A percentile compares a stretch with the other conserved stretches of the same genome.
Evolutionary conservation across 2,113 vertebrate species (phyloP).

Genomic region (Gymnobelideus leadbeateri): DNA sequence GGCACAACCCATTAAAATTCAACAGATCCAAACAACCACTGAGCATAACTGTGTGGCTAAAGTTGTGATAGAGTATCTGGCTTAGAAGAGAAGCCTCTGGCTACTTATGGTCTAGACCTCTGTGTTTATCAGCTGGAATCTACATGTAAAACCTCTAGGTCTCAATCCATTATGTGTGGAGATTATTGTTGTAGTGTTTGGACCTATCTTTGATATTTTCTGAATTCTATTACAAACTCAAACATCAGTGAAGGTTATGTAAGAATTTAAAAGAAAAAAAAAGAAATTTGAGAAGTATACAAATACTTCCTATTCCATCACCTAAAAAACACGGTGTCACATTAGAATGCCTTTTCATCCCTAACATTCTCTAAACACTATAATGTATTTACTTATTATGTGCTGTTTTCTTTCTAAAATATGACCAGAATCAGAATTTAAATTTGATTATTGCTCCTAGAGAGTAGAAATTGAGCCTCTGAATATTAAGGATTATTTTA

Average conservation of each 20-base stretch:
- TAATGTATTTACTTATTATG: not conserved
- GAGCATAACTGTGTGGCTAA: slow-evolving; percentile 13
- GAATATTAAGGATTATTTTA: not conserved
- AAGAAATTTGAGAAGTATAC: not conserved
- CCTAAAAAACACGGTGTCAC: not conserved
- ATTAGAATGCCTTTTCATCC: not conserved
- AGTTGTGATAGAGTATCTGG: slow-evolving; percentile 16
- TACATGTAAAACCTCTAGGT: not conserved
- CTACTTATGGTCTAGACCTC: slow-evolving; percentile 21
- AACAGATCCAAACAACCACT: slow-evolving; percentile 14
- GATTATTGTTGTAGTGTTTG: not conserved
- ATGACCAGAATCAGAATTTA: not conserved
- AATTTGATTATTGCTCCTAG: not conserved
- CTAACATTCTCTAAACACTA: not conserved
- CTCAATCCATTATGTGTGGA: not conserved
- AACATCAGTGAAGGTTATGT: accelerated
- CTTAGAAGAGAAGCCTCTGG: slow-evolving; percentile 11
- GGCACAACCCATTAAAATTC: slow-evolving; percentile 59
- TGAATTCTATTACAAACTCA: not conserved
- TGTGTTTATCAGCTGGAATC: slow-evolving; percentile 12
- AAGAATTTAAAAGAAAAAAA: not conserved
- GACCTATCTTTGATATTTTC: not conserved
- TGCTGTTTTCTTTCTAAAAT: not conserved
- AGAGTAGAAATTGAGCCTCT: not conserved
- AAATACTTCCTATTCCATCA: not conserved